phyloP scores from a whole-genome alignment of 2,888 invertebrate genomes.

The Chrysina gloriosa region DNA sequence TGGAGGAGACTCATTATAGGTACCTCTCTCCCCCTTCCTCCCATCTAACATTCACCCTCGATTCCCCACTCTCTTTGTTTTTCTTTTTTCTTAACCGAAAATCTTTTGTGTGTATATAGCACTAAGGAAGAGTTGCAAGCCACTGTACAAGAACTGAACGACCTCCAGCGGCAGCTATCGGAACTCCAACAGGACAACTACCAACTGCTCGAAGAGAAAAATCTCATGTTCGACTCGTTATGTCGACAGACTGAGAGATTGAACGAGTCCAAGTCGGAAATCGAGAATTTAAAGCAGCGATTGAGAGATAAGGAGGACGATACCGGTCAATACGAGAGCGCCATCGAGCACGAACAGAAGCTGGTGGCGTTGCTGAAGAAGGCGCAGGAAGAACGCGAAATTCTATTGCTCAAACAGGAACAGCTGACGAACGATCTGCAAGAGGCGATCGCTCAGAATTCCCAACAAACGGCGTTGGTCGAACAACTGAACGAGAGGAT shows the following conservation, averaged over 20 bases:
- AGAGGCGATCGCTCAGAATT: conserved; percentile 72
- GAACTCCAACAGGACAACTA: conserved; percentile 91
- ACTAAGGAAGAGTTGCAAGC: conserved; percentile 94
- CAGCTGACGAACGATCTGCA: conserved; percentile 80
- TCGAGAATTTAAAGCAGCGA: conserved; percentile 86
- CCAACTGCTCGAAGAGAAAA: conserved; percentile 88
- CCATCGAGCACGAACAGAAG: conserved; percentile 83
- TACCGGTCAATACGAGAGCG: conserved; percentile 68
- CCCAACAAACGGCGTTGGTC: conserved; percentile 66
- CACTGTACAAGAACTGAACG: conserved; percentile 91
- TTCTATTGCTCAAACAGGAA: conserved; percentile 79
- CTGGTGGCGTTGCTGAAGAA: conserved; percentile 85
- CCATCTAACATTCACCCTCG: not conserved
- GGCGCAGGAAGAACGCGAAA: conserved; percentile 84
- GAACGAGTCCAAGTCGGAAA: conserved; percentile 86
- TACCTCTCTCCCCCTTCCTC: too few species aligned
- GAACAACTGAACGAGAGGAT: conserved; percentile 77
- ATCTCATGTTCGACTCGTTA: conserved; percentile 87
- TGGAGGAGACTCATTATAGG: conserved; percentile 91
- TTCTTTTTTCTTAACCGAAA: too few species aligned
- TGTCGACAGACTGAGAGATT: conserved; percentile 93
- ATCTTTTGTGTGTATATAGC: too few species aligned
- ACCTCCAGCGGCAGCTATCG: conserved; percentile 86
- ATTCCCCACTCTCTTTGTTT: too few species aligned
- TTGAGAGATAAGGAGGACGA: conserved; percentile 77